phyloP scores from a whole-genome alignment of 1,140 invertebrate genomes.

The Zaprionus inermis region DNA sequence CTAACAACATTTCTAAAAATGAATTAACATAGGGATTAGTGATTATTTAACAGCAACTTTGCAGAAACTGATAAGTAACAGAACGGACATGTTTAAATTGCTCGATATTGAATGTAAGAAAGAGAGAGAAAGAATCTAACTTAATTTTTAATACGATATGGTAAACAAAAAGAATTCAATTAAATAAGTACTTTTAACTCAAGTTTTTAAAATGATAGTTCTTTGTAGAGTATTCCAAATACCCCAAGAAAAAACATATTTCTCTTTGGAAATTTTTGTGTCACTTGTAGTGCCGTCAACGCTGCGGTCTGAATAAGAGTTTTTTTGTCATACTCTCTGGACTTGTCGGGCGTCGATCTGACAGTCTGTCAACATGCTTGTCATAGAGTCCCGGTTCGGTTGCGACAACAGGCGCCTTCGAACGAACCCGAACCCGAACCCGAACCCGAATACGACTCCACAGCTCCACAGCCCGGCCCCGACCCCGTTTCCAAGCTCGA shows the following conservation, averaged over 20 bases:
- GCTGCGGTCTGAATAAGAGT: conserved; percentile 2
- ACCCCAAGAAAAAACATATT: neutral
- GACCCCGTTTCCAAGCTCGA: conserved; percentile 16
- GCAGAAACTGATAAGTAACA: too few species aligned
- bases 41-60: too few species aligned
- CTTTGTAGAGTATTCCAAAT: neutral
- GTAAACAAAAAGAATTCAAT: too few species aligned
- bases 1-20: too few species aligned
- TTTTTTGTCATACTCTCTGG: conserved; percentile 21
- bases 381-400: conserved; percentile 56
- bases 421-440: neutral
- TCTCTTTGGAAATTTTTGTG: neutral
- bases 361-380: conserved; percentile 77
- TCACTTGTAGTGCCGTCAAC: neutral
- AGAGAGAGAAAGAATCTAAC: too few species aligned
- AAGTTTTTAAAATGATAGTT: too few species aligned
- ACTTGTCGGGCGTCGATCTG: conserved; percentile 36
- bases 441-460: neutral
- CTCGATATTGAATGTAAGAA: too few species aligned
- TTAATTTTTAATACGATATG: too few species aligned
- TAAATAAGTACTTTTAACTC: too few species aligned
- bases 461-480: neutral
- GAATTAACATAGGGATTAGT: too few species aligned
- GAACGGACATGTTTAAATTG: too few species aligned
- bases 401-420: conserved; percentile 32